Percentiles rank a stretch among this genome's conserved stretches.
phyloP scores from a whole-genome alignment of 1,140 invertebrate genomes.

The Gonatopus flavifemur region DNA sequence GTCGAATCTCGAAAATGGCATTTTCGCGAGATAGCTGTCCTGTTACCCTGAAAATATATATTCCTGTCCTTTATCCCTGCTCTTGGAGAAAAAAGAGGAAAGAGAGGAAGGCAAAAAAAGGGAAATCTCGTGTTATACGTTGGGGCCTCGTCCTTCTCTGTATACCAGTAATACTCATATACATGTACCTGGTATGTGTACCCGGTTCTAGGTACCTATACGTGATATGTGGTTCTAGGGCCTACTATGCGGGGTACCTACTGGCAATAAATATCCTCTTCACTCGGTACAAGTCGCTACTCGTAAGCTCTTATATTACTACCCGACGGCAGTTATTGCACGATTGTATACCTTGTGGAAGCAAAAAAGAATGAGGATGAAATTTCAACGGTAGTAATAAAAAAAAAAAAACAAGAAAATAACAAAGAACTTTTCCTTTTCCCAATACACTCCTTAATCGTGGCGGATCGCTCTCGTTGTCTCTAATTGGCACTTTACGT shows the following conservation, averaged over 20 bases:
- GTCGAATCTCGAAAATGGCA: conserved; percentile 40
- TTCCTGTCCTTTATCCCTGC: background rate
- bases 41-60: conserved; percentile 26
- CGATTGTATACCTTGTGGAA: too few species aligned
- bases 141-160: background rate
- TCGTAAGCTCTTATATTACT: conserved; percentile 24
- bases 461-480: too few species aligned
- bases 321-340: conserved; percentile 23
- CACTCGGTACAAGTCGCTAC: conserved; percentile 25
- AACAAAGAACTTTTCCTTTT: too few species aligned
- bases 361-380: too few species aligned
- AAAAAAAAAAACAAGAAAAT: too few species aligned
- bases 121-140: too few species aligned
- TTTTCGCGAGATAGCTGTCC: conserved; percentile 34
- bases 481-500: too few species aligned
- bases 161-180: background rate
- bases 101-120: too few species aligned
- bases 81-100: too few species aligned
- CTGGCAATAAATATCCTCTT: conserved; percentile 34
- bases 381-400: too few species aligned
- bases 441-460: too few species aligned
- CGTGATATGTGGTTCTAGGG: conserved; percentile 15
- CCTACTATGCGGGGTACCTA: conserved; percentile 11
- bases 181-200: background rate
- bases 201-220: background rate